These are phyloP conservation scores for Oriolus oriolus DNA, from an alignment of 2,113 vertebrate genomes.

Conservation along the genomic window DNA sequence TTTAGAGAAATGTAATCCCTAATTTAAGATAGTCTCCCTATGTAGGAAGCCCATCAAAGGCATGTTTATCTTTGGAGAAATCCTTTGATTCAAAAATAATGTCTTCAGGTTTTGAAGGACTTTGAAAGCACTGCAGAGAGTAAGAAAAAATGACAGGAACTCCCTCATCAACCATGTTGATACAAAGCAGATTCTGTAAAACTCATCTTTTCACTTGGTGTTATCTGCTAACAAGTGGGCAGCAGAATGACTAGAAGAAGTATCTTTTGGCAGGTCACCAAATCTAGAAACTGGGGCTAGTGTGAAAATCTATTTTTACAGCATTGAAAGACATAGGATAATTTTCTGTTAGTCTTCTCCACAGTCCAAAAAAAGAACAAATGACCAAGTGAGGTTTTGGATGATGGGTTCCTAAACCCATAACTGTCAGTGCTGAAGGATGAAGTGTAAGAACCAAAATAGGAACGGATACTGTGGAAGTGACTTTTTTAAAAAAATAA, in stretches of 20 bases:
- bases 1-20: background rate
- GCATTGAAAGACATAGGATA: background rate
- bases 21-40: background rate
- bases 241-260: background rate
- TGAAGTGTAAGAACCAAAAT: background rate
- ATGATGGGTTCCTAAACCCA: background rate
- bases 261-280: background rate
- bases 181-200: background rate
- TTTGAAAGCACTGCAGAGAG: background rate
- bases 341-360: background rate
- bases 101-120: background rate
- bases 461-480: background rate
- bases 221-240: background rate
- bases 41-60: background rate
- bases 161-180: background rate
- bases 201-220: background rate
- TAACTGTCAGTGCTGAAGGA: background rate
- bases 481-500: background rate
- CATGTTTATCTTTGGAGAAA: background rate
- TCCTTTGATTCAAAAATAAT: background rate
- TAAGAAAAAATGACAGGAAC: background rate
- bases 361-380: background rate
- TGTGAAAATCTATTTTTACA: background rate
- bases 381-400: background rate
- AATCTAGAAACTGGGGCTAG: background rate